Conservation (phyloP, 2,113 vertebrate genomes). For the Siniperca knerii region DNA sequence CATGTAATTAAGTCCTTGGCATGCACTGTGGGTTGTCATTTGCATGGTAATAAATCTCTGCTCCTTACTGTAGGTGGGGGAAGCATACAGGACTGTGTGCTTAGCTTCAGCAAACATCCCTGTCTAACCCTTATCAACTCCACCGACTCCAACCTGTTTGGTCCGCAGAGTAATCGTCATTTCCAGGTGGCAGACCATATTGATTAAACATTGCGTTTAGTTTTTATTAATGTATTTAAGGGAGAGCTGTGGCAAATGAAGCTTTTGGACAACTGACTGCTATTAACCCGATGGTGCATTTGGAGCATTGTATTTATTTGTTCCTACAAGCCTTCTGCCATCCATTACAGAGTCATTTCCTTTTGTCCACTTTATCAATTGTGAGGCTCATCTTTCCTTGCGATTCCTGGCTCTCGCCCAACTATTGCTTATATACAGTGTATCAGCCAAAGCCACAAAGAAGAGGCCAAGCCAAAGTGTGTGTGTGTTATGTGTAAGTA, state of each 20-base stretch:
- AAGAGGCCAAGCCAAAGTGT: slow-evolving; percentile 18
- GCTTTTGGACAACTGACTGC: slow-evolving; percentile 53
- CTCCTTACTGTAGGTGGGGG: slow-evolving; percentile 68
- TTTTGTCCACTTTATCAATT: slow-evolving; percentile 70
- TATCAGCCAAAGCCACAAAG: slow-evolving; percentile 51
- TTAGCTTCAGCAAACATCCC: slow-evolving; percentile 64
- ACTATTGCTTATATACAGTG: slow-evolving; percentile 31
- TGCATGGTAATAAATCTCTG: slow-evolving; percentile 80
- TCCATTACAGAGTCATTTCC: slow-evolving; percentile 71
- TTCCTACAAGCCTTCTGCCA: slow-evolving; percentile 52
- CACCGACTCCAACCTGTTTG: slow-evolving; percentile 32
- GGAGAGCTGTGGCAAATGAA: slow-evolving; percentile 57
- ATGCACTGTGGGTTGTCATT: slow-evolving; percentile 77
- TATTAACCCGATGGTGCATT: slow-evolving; percentile 63
- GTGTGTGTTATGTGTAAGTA: slow-evolving; percentile 20
- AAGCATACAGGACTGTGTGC: slow-evolving; percentile 40
- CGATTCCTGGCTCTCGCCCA: slow-evolving; percentile 63
- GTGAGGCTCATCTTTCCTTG: slow-evolving; percentile 63
- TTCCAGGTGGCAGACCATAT: slow-evolving; percentile 60
- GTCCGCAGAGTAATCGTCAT: slow-evolving; percentile 44
- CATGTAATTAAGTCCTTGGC: slow-evolving; percentile 82
- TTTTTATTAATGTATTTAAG: slow-evolving; percentile 73
- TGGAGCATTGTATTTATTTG: slow-evolving; percentile 62
- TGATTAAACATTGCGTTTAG: slow-evolving; percentile 63
- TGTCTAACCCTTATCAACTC: slow-evolving; percentile 51